A percentile compares a stretch with the other conserved stretches of the same genome.
phyloP scores from a whole-genome alignment of 2,113 vertebrate species.

The Piaya cayana region DNA sequence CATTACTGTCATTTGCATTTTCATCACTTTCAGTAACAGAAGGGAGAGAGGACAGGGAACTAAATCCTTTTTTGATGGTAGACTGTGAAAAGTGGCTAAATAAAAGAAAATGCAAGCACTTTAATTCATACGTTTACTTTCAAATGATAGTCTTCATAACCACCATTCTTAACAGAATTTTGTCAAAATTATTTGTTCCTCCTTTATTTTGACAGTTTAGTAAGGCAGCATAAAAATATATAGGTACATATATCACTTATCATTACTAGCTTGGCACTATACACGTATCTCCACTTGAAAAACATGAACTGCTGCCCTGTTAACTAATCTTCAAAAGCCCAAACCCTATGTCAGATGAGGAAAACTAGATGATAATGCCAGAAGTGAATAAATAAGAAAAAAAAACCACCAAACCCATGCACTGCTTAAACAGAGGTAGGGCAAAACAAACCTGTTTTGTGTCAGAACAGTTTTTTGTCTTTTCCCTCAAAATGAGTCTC shows the following conservation, averaged over 20 bases:
- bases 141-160: neutral
- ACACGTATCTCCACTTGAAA: neutral
- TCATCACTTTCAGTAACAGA: conserved; percentile 80
- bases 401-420: neutral
- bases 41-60: conserved; percentile 46
- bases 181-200: neutral
- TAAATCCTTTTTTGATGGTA: conserved; percentile 53
- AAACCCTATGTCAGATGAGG: neutral
- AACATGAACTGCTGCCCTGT: neutral
- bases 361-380: neutral
- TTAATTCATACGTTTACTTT: neutral
- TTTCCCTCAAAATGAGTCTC: conserved; percentile 16
- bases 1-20: conserved; percentile 19
- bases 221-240: neutral
- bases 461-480: neutral
- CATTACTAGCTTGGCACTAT: neutral
- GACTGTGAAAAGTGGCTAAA: conserved; percentile 65
- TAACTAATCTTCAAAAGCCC: neutral
- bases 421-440: neutral
- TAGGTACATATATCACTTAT: neutral
- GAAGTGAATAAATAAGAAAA: neutral
- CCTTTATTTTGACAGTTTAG: neutral
- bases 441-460: neutral
- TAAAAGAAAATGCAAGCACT: neutral
- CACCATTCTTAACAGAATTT: neutral